Base-by-base conservation (phyloP, 2,113 vertebrate species). In the Loxodonta africana region DNA sequence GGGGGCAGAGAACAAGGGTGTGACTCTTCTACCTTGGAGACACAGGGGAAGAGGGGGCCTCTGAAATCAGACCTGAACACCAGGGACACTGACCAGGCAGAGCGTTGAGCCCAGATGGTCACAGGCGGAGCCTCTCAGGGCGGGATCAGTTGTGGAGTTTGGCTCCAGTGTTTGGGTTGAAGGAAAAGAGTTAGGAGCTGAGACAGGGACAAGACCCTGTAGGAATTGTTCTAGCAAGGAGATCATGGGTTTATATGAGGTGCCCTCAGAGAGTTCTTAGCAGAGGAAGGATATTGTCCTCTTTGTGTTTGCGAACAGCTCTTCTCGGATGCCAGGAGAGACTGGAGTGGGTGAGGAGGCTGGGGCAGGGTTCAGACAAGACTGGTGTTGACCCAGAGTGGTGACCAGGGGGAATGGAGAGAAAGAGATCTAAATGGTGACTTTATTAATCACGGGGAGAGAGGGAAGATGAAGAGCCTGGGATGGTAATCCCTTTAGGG, bases 131-230 rank as follows among this genome's bases (percentile, higher is more conserved):
- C n/a, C 26, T 51, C 9, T 37, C 12, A 44, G 12, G 48, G 62
- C 46, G 67, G 25, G 44, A 21, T 57, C 15, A 21, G 33, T 48
- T 91, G 10, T 83, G 80, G 51, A 46, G 21, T 83, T 33, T 67
- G 41, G 26, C 60, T 62, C 9, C 20, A 7, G 71, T 91, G 26
- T 95, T 74, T 83, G 30, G 53, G 7, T 51, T 28, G 17, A 92
- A 46, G 91, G 94, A 67, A 44, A 87, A 37, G 82, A 92, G 5
- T 83, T 91, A 44, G 37, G 41, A 91, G 46, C 83, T 69, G 53
- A 88, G 33, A 33, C 10, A 80, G 41, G 25, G 84, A 73, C 20
- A 65, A 89, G 46, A 23, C 94, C 85, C 69, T 73, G 15, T 12
- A 57, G 53, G 18, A 33, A 73, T 46, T 87, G 62, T 93, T 95